Evolutionary conservation across 2,888 invertebrate species (phyloP).

Genomic region (Orthosia gracilis): DNA sequence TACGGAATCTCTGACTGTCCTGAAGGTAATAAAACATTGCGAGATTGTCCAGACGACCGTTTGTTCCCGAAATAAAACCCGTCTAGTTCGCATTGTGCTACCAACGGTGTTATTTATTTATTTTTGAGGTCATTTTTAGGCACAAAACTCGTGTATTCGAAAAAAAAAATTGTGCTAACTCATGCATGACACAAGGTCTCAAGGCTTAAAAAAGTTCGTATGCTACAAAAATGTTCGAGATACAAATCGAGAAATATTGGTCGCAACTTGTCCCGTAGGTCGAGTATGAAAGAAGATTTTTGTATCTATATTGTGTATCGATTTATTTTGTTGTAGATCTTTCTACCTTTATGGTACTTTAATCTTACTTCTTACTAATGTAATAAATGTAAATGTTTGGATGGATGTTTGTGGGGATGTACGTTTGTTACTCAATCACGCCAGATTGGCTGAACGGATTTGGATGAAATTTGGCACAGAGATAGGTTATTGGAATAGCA

Average conservation of each 20-base stretch:
- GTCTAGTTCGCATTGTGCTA: conserved; percentile 57
- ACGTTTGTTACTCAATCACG: too few relatives aligned
- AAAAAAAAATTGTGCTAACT: background rate
- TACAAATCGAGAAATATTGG: background rate
- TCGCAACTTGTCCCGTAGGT: background rate
- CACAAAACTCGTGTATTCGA: background rate
- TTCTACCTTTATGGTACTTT: too few relatives aligned
- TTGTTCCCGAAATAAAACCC: conserved; percentile 68
- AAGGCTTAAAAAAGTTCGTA: conserved; percentile 6
- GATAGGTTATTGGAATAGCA: too few relatives aligned
- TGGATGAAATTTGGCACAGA: too few relatives aligned
- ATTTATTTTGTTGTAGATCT: background rate
- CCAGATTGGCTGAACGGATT: too few relatives aligned
- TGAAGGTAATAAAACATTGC: conserved; percentile 63
- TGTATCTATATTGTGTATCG: background rate
- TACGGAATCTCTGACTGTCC: conserved; percentile 59
- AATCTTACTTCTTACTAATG: too few relatives aligned
- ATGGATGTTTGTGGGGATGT: too few relatives aligned
- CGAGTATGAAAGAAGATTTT: background rate
- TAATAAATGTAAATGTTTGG: too few relatives aligned
- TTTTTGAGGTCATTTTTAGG: conserved; percentile 30
- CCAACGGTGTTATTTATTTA: conserved; percentile 38
- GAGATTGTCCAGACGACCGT: conserved; percentile 67
- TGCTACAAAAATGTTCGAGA: background rate
- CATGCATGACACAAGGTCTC: background rate